Evolutionary conservation across 37 sponge, comb jelly and placozoan genomes (phyloP).

Genomic region (Hormiphora californensis): DNA sequence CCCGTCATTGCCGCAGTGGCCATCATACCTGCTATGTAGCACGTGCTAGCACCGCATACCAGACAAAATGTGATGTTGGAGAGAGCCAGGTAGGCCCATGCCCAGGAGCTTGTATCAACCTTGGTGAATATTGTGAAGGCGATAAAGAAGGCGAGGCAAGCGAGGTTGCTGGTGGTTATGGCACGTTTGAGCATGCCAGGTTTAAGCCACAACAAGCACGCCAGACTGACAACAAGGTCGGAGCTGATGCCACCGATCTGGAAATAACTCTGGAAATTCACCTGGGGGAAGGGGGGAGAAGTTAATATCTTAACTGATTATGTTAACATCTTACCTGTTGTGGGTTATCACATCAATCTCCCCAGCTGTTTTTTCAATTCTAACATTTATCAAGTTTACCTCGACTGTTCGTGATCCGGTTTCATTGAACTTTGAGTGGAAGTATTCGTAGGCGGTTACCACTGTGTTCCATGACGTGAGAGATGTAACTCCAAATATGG

Average conservation of each 20-base stretch:
- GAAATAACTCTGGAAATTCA: slow-evolving; percentile 8
- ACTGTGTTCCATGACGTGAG: slow-evolving; percentile 39
- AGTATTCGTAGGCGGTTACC: slow-evolving; percentile 27
- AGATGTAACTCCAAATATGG: not conserved
- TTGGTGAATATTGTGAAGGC: not conserved
- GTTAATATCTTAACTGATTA: too few species aligned
- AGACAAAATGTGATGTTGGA: slow-evolving; percentile 16
- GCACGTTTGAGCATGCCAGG: not conserved
- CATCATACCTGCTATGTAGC: slow-evolving; percentile 29
- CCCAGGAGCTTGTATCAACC: not conserved
- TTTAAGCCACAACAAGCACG: not conserved
- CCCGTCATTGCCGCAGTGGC: not conserved
- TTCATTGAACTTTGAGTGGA: slow-evolving; percentile 16
- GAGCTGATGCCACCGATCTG: slow-evolving; percentile 47
- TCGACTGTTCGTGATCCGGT: not conserved
- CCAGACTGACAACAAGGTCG: slow-evolving; percentile 13
- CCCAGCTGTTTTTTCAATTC: too few species aligned
- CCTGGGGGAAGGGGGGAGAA: too few species aligned
- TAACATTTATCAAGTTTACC: too few species aligned
- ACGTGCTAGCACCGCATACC: not conserved
- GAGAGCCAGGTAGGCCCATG: not conserved
- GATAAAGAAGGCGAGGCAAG: not conserved
- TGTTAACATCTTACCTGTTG: too few species aligned
- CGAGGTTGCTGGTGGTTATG: slow-evolving; percentile 2
- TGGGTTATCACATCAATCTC: too few species aligned